Evolutionary conservation across 2,888 invertebrate genomes (phyloP).

Genomic region (Tubulanus polymorphus): DNA sequence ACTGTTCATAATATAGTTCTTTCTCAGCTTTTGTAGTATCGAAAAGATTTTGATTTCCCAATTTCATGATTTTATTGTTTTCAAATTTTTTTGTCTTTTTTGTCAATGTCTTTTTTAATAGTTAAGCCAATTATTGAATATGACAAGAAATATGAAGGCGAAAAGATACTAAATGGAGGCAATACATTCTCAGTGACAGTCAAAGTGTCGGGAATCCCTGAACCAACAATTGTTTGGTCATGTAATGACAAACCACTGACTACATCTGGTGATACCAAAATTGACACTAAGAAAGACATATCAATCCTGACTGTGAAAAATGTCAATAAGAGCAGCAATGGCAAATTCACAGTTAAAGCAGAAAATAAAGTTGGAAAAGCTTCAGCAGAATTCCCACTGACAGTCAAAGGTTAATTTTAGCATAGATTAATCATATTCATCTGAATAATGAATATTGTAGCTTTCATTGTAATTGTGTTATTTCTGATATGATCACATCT

Average conservation of each 20-base stretch:
- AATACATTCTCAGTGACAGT: constrained; percentile 38
- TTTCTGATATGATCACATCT: too few species aligned
- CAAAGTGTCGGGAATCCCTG: constrained; percentile 45
- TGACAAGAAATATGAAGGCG: constrained; percentile 41
- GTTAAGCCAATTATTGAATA: constrained; percentile 41
- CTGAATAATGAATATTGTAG: too few species aligned
- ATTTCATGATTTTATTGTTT: neutral
- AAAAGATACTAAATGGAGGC: constrained; percentile 42
- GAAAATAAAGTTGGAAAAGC: constrained; percentile 72
- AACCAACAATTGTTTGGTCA: constrained; percentile 41
- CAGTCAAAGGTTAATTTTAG: constrained; percentile 40
- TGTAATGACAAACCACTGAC: constrained; percentile 60
- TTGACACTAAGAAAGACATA: constrained; percentile 37
- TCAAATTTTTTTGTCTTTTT: neutral
- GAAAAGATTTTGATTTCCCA: neutral
- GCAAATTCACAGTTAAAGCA: constrained; percentile 76
- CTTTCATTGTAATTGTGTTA: too few species aligned
- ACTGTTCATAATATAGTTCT: too few species aligned
- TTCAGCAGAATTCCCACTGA: constrained; percentile 48
- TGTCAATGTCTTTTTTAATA: neutral
- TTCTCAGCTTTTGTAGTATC: neutral
- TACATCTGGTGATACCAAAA: constrained; percentile 35
- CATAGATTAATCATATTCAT: too few species aligned
- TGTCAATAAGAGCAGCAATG: constrained; percentile 34
- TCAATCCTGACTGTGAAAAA: constrained; percentile 44